phyloP scores from a whole-genome alignment of 2,888 invertebrate species.

The Adelphocoris suturalis region DNA sequence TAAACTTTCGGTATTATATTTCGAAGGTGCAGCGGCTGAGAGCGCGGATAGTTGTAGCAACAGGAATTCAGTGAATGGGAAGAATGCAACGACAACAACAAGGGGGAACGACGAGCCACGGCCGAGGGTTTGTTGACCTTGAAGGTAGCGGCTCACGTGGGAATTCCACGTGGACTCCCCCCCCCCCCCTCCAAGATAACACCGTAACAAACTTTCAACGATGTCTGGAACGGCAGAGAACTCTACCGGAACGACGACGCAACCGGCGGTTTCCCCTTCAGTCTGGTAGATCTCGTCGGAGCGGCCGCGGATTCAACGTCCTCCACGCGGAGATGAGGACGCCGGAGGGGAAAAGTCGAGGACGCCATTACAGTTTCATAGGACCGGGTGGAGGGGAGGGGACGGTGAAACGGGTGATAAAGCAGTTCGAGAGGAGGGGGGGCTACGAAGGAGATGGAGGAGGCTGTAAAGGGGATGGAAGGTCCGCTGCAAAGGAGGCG shows the following conservation, averaged over 20 bases:
- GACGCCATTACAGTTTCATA: conserved; percentile 45
- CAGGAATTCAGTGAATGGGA: conserved; percentile 70
- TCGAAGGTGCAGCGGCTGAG: conserved; percentile 67
- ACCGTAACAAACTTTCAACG: background rate
- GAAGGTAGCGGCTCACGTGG: conserved; percentile 60
- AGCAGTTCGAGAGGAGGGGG: background rate
- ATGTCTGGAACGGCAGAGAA: background rate
- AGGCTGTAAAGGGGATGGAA: background rate
- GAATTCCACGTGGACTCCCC: conserved; percentile 20
- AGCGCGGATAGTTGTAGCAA: conserved; percentile 65
- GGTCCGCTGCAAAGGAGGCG: background rate
- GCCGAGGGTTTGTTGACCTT: conserved; percentile 61
- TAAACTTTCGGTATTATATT: background rate
- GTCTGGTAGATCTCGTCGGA: background rate
- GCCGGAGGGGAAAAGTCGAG: conserved; percentile 8
- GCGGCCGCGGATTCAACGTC: background rate
- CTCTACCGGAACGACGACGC: background rate
- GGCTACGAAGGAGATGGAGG: background rate
- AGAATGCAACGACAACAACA: conserved; percentile 52
- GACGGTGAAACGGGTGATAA: background rate
- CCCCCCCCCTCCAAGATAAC: background rate
- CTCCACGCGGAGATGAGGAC: background rate
- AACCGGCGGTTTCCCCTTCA: background rate
- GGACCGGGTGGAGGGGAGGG: background rate
- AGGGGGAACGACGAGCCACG: conserved; percentile 16